Evolutionary conservation across 2,797 vertebrate species (phyloP), one percentile per base, ranked within the genome.

Genomic region (Chelidonichthys spinosus): DNA sequence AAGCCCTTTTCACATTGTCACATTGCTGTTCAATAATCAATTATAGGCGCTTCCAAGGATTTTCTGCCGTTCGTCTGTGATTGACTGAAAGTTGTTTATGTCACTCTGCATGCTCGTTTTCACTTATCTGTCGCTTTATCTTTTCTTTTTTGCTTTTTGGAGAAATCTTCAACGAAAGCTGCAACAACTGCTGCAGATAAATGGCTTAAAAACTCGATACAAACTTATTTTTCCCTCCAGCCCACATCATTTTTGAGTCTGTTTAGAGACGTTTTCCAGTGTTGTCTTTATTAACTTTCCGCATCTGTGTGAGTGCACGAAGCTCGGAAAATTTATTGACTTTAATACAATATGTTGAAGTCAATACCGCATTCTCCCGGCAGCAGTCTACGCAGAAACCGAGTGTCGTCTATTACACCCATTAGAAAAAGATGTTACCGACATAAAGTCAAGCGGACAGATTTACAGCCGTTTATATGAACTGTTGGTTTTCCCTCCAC

Each of bases 401-500:
- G 35, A 74, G 60, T 53, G 6, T 42, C 0, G 0, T 66, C 71
- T 72, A 49, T 78, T 73, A 69, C 69, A 69, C 2, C 61, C 67
- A 73, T 88, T 85, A 63, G 60, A 79, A 75, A 47, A 73, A 81
- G 61, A 72, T 73, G 70, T 47, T 66, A 36, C n/a, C 32, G 7
- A 36, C 78, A 72, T 52, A 69, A 84, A 73, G 63, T 79, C 50
- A 35, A 75, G 59, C 3, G 0, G 72, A 44, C 67, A 86, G 83
- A 84, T 85, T 89, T 79, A 81, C 13, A 25, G 4, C 61, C 0
- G 1, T 66, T 81, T 74, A 75, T 74, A 79, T 72, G 49, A 82
- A 81, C 63, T 76, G 54, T 18, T 82, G 69, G 40, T 74, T 71
- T 76, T 42, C 11, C 17, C 14, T 44, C 42, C 7, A 59, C 63